These are phyloP conservation scores for Rugalucina vietnamica DNA, from an alignment of 2,888 invertebrate species.

Conservation along the genomic window DNA sequence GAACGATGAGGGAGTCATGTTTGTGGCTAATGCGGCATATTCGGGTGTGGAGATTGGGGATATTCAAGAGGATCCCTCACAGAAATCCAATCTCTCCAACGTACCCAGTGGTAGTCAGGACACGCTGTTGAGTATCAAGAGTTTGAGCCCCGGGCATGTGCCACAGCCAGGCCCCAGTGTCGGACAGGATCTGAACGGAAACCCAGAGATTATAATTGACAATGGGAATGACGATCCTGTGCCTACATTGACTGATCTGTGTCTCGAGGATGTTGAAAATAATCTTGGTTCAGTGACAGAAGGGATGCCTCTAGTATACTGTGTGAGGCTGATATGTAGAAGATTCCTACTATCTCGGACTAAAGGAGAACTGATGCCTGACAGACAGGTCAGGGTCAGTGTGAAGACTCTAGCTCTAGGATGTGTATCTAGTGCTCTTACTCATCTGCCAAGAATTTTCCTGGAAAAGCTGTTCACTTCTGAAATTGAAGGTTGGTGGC, in stretches of 20 bases:
- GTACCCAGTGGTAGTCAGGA: conserved; percentile 78
- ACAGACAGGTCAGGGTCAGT: conserved; percentile 92
- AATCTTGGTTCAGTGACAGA: conserved; percentile 87
- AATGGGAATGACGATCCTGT: conserved; percentile 22
- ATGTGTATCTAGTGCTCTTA: conserved; percentile 91
- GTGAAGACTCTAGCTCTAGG: conserved; percentile 95
- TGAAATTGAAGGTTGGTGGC: conserved; percentile 19
- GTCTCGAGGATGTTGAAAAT: conserved; percentile 47
- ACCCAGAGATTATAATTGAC: conserved; percentile 68
- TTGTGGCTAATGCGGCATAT: conserved; percentile 78
- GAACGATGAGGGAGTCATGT: conserved; percentile 56
- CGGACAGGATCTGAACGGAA: conserved; percentile 78
- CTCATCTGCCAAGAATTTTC: conserved; percentile 90
- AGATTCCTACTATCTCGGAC: conserved; percentile 90
- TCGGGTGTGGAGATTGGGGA: conserved; percentile 81
- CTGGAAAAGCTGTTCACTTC: conserved; percentile 85
- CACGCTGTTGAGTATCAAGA: conserved; percentile 78
- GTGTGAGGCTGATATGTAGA: conserved; percentile 89
- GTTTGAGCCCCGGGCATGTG: conserved; percentile 73
- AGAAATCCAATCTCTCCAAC: conserved; percentile 74
- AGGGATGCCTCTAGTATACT: conserved; percentile 89
- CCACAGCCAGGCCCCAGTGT: conserved; percentile 53
- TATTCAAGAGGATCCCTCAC: conserved; percentile 78
- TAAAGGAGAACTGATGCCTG: conserved; percentile 86
- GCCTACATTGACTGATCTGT: conserved; percentile 26